Base-by-base conservation (phyloP, 35 echinoderm and acorn worm species). In the Heliocidaris tuberculata region DNA sequence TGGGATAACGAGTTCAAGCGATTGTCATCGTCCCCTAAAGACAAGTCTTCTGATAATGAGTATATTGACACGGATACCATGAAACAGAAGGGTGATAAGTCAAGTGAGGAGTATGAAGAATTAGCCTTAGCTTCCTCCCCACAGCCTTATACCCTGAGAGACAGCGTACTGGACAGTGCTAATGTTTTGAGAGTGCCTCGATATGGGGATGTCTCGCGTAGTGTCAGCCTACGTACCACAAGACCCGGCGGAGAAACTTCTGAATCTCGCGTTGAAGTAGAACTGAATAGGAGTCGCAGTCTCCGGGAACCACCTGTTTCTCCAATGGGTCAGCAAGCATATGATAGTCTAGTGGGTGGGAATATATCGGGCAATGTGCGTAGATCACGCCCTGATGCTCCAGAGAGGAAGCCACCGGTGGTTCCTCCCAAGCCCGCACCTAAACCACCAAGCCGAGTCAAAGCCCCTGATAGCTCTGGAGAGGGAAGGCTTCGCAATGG, bases 1-100 rank as follows among this genome's bases (percentile, higher is more conserved):
- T 93, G 91, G 91, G 91, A 93, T 59, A 93, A 59, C 19, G 91
- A 93, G 27, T 93, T 93, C 50, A 93, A 93, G 47, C 91, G 91
- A n/a, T 59, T 93, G 91, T 93, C 91, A 59, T 52, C 91, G 50
- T 93, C 91, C 48, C 91, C 91, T 13, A 93, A 93, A n/a, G 91
- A 93, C 47, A 93, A 93, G 48, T 32, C 91, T 59, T 32, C 91
- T 59, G 91, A 93, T 30, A 93, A 93, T 59, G 91, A 93, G 4
- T 93, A 93, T n/a, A 93, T 93, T 31, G 91, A 93, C 91, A 93
- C 91, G 5, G 27, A 93, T 48, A 93, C 9, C 31, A 30, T 93
- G 47, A 32, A 93, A 0, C 48, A 93, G 30, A 59, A 31, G 47
- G 50, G 12, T 30, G 91, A 48, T 49, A 93, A 56, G 10, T 93